phyloP scores from a whole-genome alignment of 2,113 vertebrate genomes.

The Carlito syrichta region DNA sequence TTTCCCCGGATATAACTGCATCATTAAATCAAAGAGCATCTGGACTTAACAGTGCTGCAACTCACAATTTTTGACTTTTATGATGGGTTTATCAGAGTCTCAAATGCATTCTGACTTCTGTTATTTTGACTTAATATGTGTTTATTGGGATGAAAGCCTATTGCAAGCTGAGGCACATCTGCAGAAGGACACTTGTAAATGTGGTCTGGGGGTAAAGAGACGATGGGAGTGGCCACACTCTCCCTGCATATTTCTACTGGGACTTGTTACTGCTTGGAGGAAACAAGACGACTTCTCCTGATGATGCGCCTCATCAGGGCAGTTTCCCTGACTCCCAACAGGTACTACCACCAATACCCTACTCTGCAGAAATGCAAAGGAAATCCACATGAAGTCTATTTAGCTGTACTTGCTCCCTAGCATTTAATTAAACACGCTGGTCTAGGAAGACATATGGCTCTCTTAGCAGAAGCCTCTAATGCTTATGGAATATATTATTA shows the following conservation, averaged over 20 bases:
- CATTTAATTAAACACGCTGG: conserved; percentile 63
- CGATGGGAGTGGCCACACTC: not conserved
- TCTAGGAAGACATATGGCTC: conserved; percentile 48
- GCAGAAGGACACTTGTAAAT: not conserved
- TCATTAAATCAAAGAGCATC: not conserved
- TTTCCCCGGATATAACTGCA: not conserved
- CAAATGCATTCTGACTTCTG: not conserved
- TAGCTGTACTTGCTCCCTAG: conserved; percentile 47
- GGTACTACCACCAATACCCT: not conserved
- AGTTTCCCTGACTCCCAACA: not conserved
- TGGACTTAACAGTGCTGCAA: not conserved
- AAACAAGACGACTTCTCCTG: not conserved
- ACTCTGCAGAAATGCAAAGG: not conserved
- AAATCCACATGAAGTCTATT: conserved; percentile 53
- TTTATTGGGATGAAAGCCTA: not conserved
- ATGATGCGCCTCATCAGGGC: not conserved
- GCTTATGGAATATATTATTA: conserved; percentile 56
- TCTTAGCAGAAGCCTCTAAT: conserved; percentile 62
- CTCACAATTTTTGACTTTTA: not conserved
- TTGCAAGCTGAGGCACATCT: not conserved
- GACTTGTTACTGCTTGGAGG: not conserved
- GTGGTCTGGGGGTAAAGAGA: not conserved
- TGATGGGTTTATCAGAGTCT: not conserved
- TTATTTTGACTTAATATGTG: not conserved
- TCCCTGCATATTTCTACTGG: not conserved